Conservation (phyloP, 2,888 invertebrate species). For the Thecophora atra region DNA sequence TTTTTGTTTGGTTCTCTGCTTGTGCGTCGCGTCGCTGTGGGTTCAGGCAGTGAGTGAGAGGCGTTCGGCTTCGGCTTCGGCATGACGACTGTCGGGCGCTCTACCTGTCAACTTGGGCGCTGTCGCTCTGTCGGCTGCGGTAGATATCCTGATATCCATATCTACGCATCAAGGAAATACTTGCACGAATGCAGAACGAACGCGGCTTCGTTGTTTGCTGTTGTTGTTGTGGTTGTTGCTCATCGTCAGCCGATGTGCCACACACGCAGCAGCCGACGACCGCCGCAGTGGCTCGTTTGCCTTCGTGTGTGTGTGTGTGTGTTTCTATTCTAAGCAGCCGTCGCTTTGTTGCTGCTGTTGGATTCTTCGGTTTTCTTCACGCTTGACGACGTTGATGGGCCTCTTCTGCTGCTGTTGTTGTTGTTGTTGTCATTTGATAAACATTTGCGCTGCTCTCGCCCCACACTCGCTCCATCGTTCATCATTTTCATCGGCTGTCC, state of each 20-base stretch:
- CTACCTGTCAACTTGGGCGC: constrained; percentile 38
- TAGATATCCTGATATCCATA: constrained; percentile 22
- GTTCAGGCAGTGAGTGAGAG: too few relatives aligned
- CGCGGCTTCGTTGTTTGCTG: constrained; percentile 1
- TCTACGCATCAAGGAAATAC: constrained; percentile 6
- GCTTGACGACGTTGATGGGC: background rate
- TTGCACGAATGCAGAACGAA: constrained; percentile 6
- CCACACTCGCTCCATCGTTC: background rate
- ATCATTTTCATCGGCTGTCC: background rate
- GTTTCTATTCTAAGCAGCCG: background rate
- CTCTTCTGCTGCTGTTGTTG: background rate
- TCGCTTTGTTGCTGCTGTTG: background rate
- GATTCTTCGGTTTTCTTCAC: background rate
- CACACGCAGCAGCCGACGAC: constrained; percentile 32
- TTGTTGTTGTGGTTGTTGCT: constrained; percentile 31
- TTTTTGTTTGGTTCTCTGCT: background rate
- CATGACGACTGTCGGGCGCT: constrained; percentile 40
- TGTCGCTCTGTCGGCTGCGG: constrained; percentile 14
- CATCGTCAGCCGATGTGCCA: constrained; percentile 25
- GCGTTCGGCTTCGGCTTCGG: constrained; percentile 17
- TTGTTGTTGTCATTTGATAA: background rate
- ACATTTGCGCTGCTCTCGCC: too few relatives aligned
- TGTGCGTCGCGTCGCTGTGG: constrained; percentile 22
- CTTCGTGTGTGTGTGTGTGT: too few relatives aligned
- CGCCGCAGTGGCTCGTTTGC: constrained; percentile 18